A percentile compares a stretch with the other conserved stretches of the same genome.
These are phyloP conservation scores for Pungitius pungitius DNA, from an alignment of 2,113 vertebrate genomes.

Conservation along the genomic window DNA sequence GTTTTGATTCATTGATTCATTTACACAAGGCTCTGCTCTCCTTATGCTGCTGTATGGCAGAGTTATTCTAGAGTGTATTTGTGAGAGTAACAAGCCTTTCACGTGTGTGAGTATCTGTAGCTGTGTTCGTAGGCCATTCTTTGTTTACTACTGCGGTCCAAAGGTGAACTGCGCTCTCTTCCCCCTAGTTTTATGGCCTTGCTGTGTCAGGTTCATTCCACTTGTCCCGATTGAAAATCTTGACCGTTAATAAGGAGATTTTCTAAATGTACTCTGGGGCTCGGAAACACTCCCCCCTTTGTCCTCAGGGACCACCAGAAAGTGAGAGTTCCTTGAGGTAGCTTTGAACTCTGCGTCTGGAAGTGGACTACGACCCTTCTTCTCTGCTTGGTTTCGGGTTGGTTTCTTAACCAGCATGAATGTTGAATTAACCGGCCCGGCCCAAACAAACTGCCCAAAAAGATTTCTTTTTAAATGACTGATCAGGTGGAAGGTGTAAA, in stretches of 20 bases:
- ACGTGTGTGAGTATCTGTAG: not conserved
- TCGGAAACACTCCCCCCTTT: not conserved
- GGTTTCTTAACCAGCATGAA: not conserved
- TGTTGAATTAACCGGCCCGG: not conserved
- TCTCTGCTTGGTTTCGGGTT: not conserved
- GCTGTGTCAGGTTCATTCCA: not conserved
- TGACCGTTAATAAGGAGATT: not conserved
- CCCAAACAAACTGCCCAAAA: not conserved
- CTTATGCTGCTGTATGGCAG: not conserved
- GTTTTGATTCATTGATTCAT: constrained; percentile 16
- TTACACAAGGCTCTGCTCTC: not conserved
- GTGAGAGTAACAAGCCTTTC: not conserved
- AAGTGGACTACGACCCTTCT: not conserved
- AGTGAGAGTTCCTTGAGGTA: not conserved
- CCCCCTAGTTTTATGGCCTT: constrained; percentile 6
- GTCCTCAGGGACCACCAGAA: not conserved
- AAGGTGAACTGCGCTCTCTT: constrained; percentile 14
- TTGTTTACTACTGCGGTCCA: constrained; percentile 23
- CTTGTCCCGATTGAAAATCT: not conserved
- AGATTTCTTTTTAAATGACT: not conserved
- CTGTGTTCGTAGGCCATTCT: constrained; percentile 8
- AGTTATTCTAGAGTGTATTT: not conserved
- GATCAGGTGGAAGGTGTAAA: not conserved
- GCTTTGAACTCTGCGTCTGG: not conserved
- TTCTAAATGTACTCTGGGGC: not conserved